Percentiles rank a stretch among this genome's conserved stretches.
Conservation (phyloP, 2,888 invertebrate genomes). For the Tholera decimalis region DNA sequence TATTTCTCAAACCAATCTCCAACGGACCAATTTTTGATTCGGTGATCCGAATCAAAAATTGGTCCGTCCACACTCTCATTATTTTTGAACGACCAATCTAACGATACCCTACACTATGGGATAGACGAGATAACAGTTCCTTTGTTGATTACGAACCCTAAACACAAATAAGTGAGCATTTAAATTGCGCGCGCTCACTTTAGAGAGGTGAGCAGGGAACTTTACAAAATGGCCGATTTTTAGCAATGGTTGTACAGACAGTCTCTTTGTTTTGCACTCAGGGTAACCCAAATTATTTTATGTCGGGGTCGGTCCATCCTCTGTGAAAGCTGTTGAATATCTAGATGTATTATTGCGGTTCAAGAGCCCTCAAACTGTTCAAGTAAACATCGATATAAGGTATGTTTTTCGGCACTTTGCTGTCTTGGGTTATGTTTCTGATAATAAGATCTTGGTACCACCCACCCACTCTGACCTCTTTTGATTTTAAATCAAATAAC, state of each 20-base stretch:
- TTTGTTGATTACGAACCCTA: no score
- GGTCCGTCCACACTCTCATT: no score
- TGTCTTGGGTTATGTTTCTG: not conserved
- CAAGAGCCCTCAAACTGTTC: slow-evolving; percentile 9
- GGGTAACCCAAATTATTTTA: slow-evolving; percentile 35
- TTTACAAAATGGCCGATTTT: not conserved
- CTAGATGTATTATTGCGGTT: slow-evolving; percentile 19
- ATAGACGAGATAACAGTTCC: no score
- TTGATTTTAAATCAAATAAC: no score
- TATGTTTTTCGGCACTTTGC: not conserved
- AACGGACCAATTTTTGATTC: no score
- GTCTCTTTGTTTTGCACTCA: slow-evolving; percentile 28
- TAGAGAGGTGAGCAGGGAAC: not conserved
- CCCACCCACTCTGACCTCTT: no score
- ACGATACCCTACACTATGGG: no score
- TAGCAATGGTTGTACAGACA: slow-evolving; percentile 25
- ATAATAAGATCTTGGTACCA: no score
- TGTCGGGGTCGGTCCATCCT: slow-evolving; percentile 19
- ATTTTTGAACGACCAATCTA: no score
- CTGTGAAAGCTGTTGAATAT: slow-evolving; percentile 31
- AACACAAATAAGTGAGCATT: not conserved
- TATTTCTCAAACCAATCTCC: no score
- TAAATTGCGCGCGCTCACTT: slow-evolving; percentile 7
- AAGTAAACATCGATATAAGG: slow-evolving; percentile 18
- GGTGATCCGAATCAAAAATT: no score